These are phyloP conservation scores for Lithobates sylvaticus DNA, from an alignment of 2,797 vertebrate genomes.

Conservation along the genomic window DNA sequence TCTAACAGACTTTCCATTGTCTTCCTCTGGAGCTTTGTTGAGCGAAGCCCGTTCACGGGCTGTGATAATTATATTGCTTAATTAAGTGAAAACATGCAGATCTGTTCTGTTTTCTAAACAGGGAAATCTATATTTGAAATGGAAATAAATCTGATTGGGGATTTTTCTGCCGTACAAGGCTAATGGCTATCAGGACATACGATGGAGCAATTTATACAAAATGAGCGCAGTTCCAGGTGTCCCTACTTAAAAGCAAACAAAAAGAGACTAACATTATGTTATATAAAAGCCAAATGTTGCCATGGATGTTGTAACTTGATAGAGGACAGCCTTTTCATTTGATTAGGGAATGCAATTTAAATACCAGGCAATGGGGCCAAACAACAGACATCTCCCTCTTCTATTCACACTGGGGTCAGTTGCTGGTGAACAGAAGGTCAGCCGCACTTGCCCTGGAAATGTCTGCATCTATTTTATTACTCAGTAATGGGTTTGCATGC, in stretches of 20 bases:
- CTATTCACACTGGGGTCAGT: slow-evolving; percentile 81
- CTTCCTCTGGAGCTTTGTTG: slow-evolving; percentile 80
- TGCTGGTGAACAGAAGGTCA: slow-evolving; percentile 84
- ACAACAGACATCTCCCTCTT: slow-evolving; percentile 82
- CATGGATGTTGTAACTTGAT: slow-evolving; percentile 91
- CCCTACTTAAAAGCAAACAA: slow-evolving; percentile 80
- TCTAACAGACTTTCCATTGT: slow-evolving; percentile 91
- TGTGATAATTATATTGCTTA: slow-evolving; percentile 95
- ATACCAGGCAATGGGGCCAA: slow-evolving; percentile 83
- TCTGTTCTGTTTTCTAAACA: slow-evolving; percentile 4
- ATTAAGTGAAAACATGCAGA: slow-evolving; percentile 89
- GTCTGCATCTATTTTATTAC: slow-evolving; percentile 85
- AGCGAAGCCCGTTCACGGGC: slow-evolving; percentile 86
- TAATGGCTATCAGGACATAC: slow-evolving; percentile 81
- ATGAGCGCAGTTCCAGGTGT: slow-evolving; percentile 80
- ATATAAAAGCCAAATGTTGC: slow-evolving; percentile 86
- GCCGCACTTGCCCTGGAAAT: slow-evolving; percentile 84
- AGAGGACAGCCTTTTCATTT: slow-evolving; percentile 85
- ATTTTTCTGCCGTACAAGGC: background rate
- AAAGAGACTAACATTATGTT: slow-evolving; percentile 82
- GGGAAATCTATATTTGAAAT: slow-evolving; percentile 5
- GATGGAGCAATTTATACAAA: slow-evolving; percentile 82
- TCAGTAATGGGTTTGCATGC: slow-evolving; percentile 78
- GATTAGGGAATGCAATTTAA: slow-evolving; percentile 86
- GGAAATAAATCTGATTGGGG: slow-evolving; percentile 32